Evolutionary conservation across 2,888 invertebrate genomes (phyloP).

Genomic region (Pristionchus entomophagus): DNA sequence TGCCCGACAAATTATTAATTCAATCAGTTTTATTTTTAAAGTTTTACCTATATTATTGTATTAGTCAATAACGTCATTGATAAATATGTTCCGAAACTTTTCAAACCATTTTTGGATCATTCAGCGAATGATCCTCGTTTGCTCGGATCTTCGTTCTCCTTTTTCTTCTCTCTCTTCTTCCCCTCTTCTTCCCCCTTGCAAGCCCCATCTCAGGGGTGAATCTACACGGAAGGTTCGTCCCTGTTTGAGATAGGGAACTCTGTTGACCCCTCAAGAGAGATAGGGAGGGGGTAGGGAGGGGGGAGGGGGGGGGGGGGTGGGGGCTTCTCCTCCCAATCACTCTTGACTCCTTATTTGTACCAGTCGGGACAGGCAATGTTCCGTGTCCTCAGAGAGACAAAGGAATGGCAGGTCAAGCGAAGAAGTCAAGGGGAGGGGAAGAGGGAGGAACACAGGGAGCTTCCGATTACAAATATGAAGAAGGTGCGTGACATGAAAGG

Average conservation of each 20-base stretch:
- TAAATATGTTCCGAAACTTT: too few species aligned
- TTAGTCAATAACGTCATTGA: too few species aligned
- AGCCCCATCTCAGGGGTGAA: not conserved
- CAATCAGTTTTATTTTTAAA: too few species aligned
- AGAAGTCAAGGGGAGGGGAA: not conserved
- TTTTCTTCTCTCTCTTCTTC: not conserved
- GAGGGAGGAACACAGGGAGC: not conserved
- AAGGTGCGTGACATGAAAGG: slow-evolving; percentile 37
- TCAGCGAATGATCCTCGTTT: too few species aligned
- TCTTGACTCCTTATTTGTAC: slow-evolving; percentile 41
- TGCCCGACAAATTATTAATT: too few species aligned
- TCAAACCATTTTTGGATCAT: too few species aligned
- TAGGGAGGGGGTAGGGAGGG: too few species aligned
- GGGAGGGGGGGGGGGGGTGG: not conserved
- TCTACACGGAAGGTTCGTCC: slow-evolving; percentile 23
- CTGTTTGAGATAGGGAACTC: slow-evolving; percentile 23
- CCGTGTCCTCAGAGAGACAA: slow-evolving; percentile 28
- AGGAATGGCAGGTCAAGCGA: slow-evolving; percentile 42
- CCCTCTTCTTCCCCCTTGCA: not conserved
- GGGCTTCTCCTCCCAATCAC: slow-evolving; percentile 7
- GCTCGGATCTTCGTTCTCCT: too few species aligned
- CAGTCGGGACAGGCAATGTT: slow-evolving; percentile 31
- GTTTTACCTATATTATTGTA: too few species aligned
- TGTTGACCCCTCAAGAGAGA: slow-evolving; percentile 30
- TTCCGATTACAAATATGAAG: slow-evolving; percentile 34